These are phyloP conservation scores for Lacerta agilis DNA, from an alignment of 2,797 vertebrate genomes.

Conservation along the genomic window DNA sequence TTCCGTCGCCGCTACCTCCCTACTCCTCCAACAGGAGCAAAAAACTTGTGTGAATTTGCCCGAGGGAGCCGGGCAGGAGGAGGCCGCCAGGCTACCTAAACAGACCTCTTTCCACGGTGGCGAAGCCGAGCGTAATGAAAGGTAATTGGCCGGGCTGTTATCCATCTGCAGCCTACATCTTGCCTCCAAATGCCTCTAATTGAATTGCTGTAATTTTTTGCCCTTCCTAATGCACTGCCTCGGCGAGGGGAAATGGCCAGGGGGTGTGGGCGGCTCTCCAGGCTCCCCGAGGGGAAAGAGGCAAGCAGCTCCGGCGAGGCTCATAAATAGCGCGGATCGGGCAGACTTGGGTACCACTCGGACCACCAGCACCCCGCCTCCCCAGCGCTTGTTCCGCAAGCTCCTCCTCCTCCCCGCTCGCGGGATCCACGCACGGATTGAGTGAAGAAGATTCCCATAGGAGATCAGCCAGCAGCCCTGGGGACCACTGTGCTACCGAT, in stretches of 20 bases:
- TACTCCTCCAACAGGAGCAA: rapidly evolving
- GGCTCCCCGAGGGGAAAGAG: not conserved
- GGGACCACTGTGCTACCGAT: too few relatives aligned
- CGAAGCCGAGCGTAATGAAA: conserved; percentile 8
- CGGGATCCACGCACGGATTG: conserved; percentile 8
- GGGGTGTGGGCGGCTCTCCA: conserved; percentile 35
- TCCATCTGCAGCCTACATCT: conserved; percentile 19
- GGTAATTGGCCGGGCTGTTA: conserved; percentile 22
- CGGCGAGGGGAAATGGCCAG: conserved; percentile 13
- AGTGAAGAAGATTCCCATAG: not conserved
- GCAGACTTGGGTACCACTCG: rapidly evolving
- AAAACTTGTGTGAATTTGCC: not conserved
- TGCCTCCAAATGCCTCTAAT: conserved; percentile 43
- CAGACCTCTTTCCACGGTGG: not conserved
- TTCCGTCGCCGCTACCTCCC: rapidly evolving
- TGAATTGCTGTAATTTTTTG: conserved; percentile 34
- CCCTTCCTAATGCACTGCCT: conserved; percentile 30
- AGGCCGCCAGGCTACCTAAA: not conserved
- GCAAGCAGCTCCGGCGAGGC: not conserved
- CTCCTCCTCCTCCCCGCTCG: too few relatives aligned
- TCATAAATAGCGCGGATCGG: conserved; percentile 56
- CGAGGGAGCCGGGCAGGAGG: not conserved
- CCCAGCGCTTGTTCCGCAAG: not conserved
- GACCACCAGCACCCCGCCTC: too few relatives aligned
- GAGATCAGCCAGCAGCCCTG: not conserved